Evolutionary conservation across 2,888 invertebrate genomes (phyloP).

Genomic region (Protodeltote pygarga): DNA sequence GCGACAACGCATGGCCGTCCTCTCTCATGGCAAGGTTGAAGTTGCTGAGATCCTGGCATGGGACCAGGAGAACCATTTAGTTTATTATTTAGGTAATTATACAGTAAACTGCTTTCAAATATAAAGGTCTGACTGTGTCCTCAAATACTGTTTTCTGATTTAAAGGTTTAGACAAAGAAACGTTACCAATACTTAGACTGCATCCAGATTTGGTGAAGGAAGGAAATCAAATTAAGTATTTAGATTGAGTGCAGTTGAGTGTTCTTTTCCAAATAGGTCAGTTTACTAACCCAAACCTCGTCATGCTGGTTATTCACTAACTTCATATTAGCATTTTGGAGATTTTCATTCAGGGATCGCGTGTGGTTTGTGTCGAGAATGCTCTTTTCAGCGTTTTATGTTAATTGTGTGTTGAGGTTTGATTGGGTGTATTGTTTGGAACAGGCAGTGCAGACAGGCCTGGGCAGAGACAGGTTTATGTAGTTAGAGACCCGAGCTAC

Average conservation of each 20-base stretch:
- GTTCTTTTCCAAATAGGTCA: slow-evolving; percentile 56
- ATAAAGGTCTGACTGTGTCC: slow-evolving; percentile 7
- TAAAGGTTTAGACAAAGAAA: slow-evolving; percentile 79
- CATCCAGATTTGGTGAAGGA: slow-evolving; percentile 77
- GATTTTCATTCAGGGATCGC: slow-evolving; percentile 40
- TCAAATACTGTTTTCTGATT: slow-evolving; percentile 58
- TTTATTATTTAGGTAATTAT: slow-evolving; percentile 89
- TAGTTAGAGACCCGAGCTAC: slow-evolving; percentile 91
- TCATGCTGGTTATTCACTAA: slow-evolving; percentile 52
- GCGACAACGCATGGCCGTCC: slow-evolving; percentile 93
- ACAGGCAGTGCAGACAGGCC: slow-evolving; percentile 94
- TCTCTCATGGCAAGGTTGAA: slow-evolving; percentile 95
- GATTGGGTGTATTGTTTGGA: slow-evolving; percentile 35
- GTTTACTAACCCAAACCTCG: slow-evolving; percentile 55
- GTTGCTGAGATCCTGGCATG: slow-evolving; percentile 93
- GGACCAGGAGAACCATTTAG: slow-evolving; percentile 94
- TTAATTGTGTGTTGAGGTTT: slow-evolving; percentile 18
- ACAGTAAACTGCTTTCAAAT: too few species aligned
- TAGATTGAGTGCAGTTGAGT: slow-evolving; percentile 75
- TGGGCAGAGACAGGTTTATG: slow-evolving; percentile 95
- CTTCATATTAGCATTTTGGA: slow-evolving; percentile 37
- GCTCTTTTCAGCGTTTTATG: slow-evolving; percentile 18
- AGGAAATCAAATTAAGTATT: slow-evolving; percentile 84
- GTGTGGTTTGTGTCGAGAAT: slow-evolving; percentile 41
- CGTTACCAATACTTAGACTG: slow-evolving; percentile 70